Base-by-base conservation (phyloP, 1,140 invertebrate species). In the Rhynchophorus ferrugineus region DNA sequence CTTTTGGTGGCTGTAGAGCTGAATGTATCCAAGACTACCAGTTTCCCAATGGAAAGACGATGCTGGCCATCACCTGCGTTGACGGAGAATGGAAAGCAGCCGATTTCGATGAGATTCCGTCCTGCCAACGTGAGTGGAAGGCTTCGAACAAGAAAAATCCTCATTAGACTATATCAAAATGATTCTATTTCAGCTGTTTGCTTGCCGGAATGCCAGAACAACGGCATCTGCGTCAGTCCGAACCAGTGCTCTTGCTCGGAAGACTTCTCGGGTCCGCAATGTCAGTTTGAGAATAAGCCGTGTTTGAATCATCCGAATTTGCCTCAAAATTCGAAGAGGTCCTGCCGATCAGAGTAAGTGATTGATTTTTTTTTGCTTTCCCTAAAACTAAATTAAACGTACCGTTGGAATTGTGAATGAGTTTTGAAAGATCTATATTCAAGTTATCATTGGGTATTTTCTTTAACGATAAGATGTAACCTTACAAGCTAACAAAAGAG, bases 121-220 rank as follows among this genome's bases (percentile, higher is more conserved):
- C 76, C 19, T 85, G 83, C 58, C 72, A 81, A 75, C 79, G 82
- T 78, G 72, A 71, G 73, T 53, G 21, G 3, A 38, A 14, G 11
- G 47, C 45, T 47, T 18, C 36, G 45, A 36, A 34, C 45, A 48
- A 13, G 41, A 37, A 52, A 45, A 51, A 38, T 56, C 1, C 46
- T 39, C 36, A 47, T 19, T 16, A 45, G 11, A 9, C 13, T 48
- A 49, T 54, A 56, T 67, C 5, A 6, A 6, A 29, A 29, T 29
- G n/a, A n/a, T n/a, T n/a, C n/a, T 67, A 72, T 39, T 73, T 29
- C 56, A 89, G 87, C 84, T 3, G 73, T 79, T 54, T 93, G 89
- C 64, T 61, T 79, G 11, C 81, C 83, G 0, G 69, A 75, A 1
- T 93, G 89, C 66, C 72, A 82, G 61, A 90, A 93, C 69, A 83